Percentiles rank a stretch among this genome's conserved stretches.
These are phyloP conservation scores for Podiceps cristatus DNA, from an alignment of 2,113 vertebrate species.

Conservation along the genomic window DNA sequence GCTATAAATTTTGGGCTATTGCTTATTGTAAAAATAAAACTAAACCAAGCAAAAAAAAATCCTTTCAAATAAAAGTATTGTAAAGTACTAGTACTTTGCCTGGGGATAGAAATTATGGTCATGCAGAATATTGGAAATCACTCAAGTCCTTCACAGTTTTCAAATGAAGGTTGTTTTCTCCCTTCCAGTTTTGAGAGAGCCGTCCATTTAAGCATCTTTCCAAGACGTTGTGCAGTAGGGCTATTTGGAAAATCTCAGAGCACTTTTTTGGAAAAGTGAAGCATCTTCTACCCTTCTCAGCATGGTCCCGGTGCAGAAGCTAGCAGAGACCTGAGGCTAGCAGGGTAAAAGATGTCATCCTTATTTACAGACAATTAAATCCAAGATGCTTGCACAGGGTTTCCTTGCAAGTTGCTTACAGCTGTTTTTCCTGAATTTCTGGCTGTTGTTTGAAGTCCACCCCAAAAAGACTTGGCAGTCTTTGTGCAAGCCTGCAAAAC, in stretches of 20 bases:
- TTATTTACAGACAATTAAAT: neutral
- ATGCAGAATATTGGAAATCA: neutral
- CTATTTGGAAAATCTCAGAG: neutral
- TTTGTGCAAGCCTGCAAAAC: neutral
- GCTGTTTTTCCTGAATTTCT: neutral
- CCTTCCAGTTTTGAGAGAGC: neutral
- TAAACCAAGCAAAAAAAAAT: neutral
- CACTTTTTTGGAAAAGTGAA: neutral
- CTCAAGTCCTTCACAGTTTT: neutral
- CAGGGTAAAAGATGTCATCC: neutral
- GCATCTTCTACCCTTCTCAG: neutral
- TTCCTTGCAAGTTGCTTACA: neutral
- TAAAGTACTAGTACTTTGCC: neutral
- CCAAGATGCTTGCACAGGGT: neutral
- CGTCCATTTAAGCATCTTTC: neutral
- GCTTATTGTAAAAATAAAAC: neutral
- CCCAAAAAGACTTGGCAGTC: neutral
- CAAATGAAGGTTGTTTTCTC: neutral
- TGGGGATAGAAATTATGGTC: neutral
- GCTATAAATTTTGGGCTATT: neutral
- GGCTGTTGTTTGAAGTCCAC: neutral
- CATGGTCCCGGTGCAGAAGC: neutral
- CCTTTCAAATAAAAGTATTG: neutral
- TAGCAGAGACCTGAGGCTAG: neutral
- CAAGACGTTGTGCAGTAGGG: neutral